These are phyloP conservation scores for Girardinichthys multiradiatus DNA, from an alignment of 2,113 vertebrate species.

Conservation along the genomic window DNA sequence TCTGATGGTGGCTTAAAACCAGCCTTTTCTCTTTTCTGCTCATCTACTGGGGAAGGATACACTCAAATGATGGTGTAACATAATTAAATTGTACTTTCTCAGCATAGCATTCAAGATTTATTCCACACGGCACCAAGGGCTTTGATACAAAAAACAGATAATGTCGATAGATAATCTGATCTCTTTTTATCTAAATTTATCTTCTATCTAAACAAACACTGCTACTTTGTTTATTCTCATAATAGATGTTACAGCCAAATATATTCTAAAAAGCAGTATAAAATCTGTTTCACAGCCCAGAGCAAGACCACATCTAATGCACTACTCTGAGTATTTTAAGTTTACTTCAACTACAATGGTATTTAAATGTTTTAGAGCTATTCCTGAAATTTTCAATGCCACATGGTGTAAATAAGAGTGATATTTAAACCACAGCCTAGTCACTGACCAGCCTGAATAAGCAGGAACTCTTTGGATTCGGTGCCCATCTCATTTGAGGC, in stretches of 20 bases:
- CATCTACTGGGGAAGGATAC: conserved; percentile 13
- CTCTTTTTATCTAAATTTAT: conserved; percentile 36
- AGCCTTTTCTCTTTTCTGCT: conserved; percentile 28
- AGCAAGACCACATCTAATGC: neutral
- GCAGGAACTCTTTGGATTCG: conserved; percentile 95
- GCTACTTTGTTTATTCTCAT: conserved; percentile 1
- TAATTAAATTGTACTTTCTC: conserved; percentile 11
- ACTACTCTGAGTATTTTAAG: neutral
- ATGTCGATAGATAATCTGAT: neutral
- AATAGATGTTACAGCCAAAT: conserved; percentile 16
- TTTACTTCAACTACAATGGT: neutral
- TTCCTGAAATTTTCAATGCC: neutral
- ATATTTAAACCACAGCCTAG: conserved; percentile 14
- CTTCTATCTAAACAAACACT: conserved; percentile 29
- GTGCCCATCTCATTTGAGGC: conserved; percentile 96
- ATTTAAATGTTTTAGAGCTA: neutral
- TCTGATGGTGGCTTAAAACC: conserved; percentile 31
- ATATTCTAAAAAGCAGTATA: conserved; percentile 15
- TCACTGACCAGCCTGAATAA: conserved; percentile 94
- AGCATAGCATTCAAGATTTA: neutral
- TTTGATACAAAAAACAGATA: neutral
- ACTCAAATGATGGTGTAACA: neutral
- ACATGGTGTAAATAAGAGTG: neutral
- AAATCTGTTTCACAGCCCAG: neutral
- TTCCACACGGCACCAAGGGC: neutral